These are phyloP conservation scores for Ellobius talpinus DNA, from an alignment of 2,113 vertebrate genomes.

Conservation along the genomic window DNA sequence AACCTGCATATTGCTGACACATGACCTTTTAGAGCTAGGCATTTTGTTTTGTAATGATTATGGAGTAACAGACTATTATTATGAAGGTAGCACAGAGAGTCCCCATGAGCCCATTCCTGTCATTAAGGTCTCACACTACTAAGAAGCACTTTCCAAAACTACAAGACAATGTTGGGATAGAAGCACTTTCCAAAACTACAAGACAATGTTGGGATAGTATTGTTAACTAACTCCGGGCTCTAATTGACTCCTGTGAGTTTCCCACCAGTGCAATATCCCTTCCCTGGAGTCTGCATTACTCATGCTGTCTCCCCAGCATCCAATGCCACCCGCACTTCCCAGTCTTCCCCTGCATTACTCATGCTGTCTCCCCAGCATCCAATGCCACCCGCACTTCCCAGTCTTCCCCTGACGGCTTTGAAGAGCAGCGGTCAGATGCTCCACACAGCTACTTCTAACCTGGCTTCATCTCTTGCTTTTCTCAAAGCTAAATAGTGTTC, in stretches of 20 bases:
- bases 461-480: background rate
- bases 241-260: background rate
- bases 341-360: background rate
- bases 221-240: background rate
- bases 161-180: background rate
- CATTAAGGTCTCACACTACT: background rate
- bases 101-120: background rate
- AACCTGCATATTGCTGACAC: background rate
- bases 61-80: background rate
- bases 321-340: background rate
- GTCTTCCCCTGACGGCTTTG: background rate
- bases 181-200: background rate
- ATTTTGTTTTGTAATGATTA: background rate
- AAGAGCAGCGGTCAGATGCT: background rate
- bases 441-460: fast-evolving
- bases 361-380: background rate
- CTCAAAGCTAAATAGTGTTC: background rate
- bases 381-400: background rate
- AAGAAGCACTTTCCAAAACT: background rate
- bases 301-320: background rate
- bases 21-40: background rate
- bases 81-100: background rate
- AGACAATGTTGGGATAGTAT: background rate
- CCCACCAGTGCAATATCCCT: background rate
- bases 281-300: background rate